Base-by-base conservation (phyloP, 2,113 vertebrate species). In the Panthera uncia region DNA sequence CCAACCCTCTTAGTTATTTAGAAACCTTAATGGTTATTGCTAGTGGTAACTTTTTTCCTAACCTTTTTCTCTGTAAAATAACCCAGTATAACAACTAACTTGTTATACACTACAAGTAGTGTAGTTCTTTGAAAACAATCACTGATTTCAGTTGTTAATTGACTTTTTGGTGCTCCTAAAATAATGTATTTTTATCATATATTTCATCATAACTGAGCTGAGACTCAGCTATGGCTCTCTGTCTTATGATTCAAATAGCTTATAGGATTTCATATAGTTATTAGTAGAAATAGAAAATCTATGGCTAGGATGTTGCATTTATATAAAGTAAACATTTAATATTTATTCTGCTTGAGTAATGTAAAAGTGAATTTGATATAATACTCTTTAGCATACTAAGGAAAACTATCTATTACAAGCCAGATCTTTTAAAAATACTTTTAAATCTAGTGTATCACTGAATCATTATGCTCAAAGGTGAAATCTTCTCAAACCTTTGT, bases 311-410 rank as follows among this genome's bases (percentile, higher is more conserved):
- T 88, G 38, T 18, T 95, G 11, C 19, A 85, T 97, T 89, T 95
- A 61, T 94, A 78, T 71, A n/a, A 94, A 93, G 25, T 89, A 66
- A 93, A 79, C 92, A 88, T 94, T 85, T 93, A 84, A 66, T 74
- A 65, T 81, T 69, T 0, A 87, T 12, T 85, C 13, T 78, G n/a
- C 36, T 18, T 66, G 48, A 83, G 80, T 66, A 82, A 29, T 93
- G 13, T 91, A 55, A 86, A 94, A 80, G 36, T 88, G 29, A 96
- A 92, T 78, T 97, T 97, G 36, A 48, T 23, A 61, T 57, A 78
- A 82, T 91, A 38, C 3, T 91, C 7, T 83, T 63, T 73, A 91
- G 15, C 33, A 76, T 78, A 61, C 78, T 95, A 79, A 91, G 69
- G 69, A 91, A 96, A 76, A 94, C 7, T 45, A 12, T 71, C 14